Percentiles rank a stretch among this genome's conserved stretches.
Conservation (phyloP, 2,113 vertebrate genomes). For the Nesogale talazaci region DNA sequence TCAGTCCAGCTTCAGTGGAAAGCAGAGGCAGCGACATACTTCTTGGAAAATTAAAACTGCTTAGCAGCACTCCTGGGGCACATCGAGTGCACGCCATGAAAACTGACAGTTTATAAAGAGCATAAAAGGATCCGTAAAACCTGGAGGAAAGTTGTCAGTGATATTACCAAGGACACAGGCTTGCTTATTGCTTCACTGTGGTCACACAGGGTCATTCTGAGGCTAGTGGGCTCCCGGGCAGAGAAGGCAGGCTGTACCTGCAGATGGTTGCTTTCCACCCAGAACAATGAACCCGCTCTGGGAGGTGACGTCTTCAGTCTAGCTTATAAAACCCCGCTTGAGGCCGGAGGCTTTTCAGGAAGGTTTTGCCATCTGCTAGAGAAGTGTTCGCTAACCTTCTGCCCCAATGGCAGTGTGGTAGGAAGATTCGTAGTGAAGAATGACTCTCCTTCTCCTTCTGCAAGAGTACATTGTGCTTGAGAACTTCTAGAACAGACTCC, state of each 20-base stretch:
- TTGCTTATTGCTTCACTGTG: neutral
- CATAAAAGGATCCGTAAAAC: constrained; percentile 64
- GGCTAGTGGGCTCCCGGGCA: neutral
- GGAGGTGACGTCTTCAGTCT: neutral
- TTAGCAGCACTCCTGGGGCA: constrained; percentile 33
- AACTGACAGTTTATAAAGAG: constrained; percentile 65
- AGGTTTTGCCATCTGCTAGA: neutral
- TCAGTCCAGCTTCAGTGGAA: constrained; percentile 21
- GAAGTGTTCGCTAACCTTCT: neutral
- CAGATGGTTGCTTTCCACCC: neutral
- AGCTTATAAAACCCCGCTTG: neutral
- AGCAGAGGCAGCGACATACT: constrained; percentile 46
- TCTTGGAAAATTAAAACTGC: constrained; percentile 57
- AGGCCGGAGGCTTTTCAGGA: neutral
- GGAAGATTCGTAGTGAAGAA: neutral
- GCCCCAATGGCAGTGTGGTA: neutral
- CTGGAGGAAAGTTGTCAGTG: constrained; percentile 49
- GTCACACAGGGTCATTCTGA: neutral
- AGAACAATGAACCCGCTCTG: neutral
- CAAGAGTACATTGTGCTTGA: accelerated
- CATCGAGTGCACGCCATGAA: neutral
- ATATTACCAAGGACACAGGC: neutral
- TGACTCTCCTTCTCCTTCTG: neutral
- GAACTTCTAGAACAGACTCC: neutral
- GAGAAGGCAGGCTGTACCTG: neutral